Base-by-base conservation (phyloP, 2,113 vertebrate genomes). In the Zingel zingel region DNA sequence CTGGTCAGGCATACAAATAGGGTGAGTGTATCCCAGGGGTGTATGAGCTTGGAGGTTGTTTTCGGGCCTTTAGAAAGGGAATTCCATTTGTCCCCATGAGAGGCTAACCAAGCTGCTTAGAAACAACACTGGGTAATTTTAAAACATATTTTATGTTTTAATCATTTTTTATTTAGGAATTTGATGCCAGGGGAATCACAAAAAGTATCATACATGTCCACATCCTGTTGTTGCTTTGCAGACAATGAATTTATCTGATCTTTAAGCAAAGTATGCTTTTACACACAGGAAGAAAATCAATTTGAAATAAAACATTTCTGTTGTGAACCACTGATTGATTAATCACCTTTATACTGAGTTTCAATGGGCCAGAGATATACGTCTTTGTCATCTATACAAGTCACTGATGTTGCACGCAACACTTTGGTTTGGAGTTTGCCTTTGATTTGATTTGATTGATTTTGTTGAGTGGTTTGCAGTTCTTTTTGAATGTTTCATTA, bases 351-450 rank as follows among this genome's bases (percentile, higher is more conserved):
- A 48, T 10, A 25, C n/a, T n/a, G 18, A 86, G 27, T 56, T 77
- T 69, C 4, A 4, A 15, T 72, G 57, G 85, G 84, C 92, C 91
- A 45, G 79, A 89, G 72, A 92, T 94, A 91, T 92, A 75, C 89
- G 88, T 84, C 90, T 88, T 84, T 85, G 92, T 93, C 90, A 93
- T 94, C 91, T 94, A 93, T 94, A 93, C 93, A 94, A 85, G 79
- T 82, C 83, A 84, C 85, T 74, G 36, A 78, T 86, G 77, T 83
- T 88, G 88, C 90, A 93, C 85, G 81, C 77, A 81, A 83, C 88
- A 87, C 88, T 85, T 92, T 93, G 88, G 78, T 92, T 94, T 91
- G 83, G 76, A 79, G 73, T 89, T 85, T 87, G 69, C 74, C 43
- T 89, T 89, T 84, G 59, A 82, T 93, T 93, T 89, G 69, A 48